Evolutionary conservation across 2,797 vertebrate species (phyloP).

Genomic region (Chiroxiphia lanceolata): DNA sequence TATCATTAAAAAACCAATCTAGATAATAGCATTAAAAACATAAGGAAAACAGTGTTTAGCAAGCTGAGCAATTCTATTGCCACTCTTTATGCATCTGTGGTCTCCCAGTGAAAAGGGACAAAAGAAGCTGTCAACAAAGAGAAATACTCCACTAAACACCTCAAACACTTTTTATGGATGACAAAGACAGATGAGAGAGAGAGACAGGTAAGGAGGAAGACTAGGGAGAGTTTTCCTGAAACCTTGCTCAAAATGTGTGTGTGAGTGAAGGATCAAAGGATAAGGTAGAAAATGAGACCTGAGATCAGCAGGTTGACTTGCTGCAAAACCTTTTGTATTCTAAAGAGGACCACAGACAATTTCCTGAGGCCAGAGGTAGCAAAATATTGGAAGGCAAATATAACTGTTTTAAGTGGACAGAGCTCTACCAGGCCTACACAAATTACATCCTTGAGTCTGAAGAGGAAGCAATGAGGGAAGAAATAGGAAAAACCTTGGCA

Average conservation of each 20-base stretch:
- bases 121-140: not conserved
- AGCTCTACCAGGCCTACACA: not conserved
- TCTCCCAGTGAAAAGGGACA: not conserved
- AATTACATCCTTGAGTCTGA: constrained; percentile 19
- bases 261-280: constrained; percentile 9
- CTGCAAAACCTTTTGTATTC: constrained; percentile 37
- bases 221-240: not conserved
- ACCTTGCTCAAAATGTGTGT: not conserved
- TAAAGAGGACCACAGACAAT: constrained; percentile 57
- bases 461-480: constrained; percentile 17
- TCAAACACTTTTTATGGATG: not conserved
- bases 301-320: not conserved
- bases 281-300: constrained; percentile 27
- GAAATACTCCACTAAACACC: not conserved
- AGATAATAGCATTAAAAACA: not conserved
- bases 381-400: constrained; percentile 29
- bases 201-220: not conserved
- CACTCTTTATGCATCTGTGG: not conserved
- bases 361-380: constrained; percentile 41
- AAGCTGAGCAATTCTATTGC: not conserved
- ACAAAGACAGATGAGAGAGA: not conserved
- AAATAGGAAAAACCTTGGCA: constrained; percentile 39
- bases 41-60: not conserved
- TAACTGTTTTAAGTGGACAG: not conserved
- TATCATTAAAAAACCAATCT: not conserved